A percentile compares a stretch with the other conserved stretches of the same genome.
Evolutionary conservation across 2,113 vertebrate genomes (phyloP).

Genomic region (Mesitornis unicolor): DNA sequence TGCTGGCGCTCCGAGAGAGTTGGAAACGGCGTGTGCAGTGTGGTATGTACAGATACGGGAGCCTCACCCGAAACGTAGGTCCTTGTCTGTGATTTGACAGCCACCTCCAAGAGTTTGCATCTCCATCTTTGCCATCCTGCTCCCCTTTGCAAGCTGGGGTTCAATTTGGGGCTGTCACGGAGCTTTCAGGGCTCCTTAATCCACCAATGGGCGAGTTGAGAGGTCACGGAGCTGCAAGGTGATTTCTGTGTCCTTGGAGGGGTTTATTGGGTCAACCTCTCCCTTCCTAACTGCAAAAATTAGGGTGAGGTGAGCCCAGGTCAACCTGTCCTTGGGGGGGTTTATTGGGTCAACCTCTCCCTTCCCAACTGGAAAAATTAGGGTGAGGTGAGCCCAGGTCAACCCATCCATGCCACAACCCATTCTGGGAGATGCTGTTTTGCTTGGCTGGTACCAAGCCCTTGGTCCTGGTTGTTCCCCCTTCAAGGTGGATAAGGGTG

Average conservation of each 20-base stretch:
- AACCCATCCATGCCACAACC: neutral
- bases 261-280: neutral
- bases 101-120: neutral
- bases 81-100: neutral
- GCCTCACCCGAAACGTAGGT: neutral
- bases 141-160: neutral
- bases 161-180: neutral
- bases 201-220: neutral
- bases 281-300: neutral
- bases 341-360: neutral
- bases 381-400: neutral
- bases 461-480: neutral
- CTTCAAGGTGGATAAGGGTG: neutral
- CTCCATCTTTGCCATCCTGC: neutral
- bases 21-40: neutral
- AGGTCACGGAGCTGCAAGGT: neutral
- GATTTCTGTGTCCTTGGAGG: neutral
- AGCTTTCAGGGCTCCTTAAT: neutral
- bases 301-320: neutral
- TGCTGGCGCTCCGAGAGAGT: constrained; percentile 38
- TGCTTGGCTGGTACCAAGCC: neutral
- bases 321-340: neutral
- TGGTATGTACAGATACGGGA: neutral
- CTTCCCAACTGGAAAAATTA: neutral
- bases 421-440: neutral